Base-by-base conservation (phyloP, 2,888 invertebrate species). In the Emmelina monodactyla region DNA sequence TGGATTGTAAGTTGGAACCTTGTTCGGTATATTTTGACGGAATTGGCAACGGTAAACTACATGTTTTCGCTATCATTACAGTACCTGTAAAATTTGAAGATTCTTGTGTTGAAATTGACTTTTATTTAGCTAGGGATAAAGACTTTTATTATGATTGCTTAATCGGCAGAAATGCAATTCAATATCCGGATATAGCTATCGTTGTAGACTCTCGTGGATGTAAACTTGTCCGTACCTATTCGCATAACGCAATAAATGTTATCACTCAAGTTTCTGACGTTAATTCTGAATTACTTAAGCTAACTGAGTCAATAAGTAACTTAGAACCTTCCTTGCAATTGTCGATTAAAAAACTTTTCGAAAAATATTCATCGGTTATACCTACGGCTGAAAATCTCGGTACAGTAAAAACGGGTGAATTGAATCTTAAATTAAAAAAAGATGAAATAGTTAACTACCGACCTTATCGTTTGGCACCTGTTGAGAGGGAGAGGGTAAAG, bases 381-480 rank as follows among this genome's bases (percentile, higher is more conserved):
- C n/a, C n/a, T n/a, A n/a, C n/a, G n/a, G n/a, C n/a, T n/a, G 19
- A 33, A 15, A 14, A 35, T 1, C 33, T 30, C n/a, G 34, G 40
- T 3, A 39, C 37, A 2, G 43, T 44, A 6, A 36, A 30, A 16
- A 42, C 42, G 1, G 42, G 42, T 12, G 37, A 45, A 39, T 11
- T 44, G 12, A 32, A 31, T 3, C 12, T 47, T 14, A 35, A 30
- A 6, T 16, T 44, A 16, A 41, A 41, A 32, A 16, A 3, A 0
- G 28, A 46, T 31, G 22, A 41, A 7, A 19, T 32, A 9, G 22
- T 46, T 22, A 6, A 42, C 33, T 48, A 46, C 28, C 30, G 45
- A 0, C 44, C 47, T 1, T 48, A 49, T 36, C 38, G 46, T 2
- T 31, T 51, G 22, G 41, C 48, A 1, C 41, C 42, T 1, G n/a